phyloP scores from a whole-genome alignment of 2,797 vertebrate genomes.

The Trichosurus vulpecula region DNA sequence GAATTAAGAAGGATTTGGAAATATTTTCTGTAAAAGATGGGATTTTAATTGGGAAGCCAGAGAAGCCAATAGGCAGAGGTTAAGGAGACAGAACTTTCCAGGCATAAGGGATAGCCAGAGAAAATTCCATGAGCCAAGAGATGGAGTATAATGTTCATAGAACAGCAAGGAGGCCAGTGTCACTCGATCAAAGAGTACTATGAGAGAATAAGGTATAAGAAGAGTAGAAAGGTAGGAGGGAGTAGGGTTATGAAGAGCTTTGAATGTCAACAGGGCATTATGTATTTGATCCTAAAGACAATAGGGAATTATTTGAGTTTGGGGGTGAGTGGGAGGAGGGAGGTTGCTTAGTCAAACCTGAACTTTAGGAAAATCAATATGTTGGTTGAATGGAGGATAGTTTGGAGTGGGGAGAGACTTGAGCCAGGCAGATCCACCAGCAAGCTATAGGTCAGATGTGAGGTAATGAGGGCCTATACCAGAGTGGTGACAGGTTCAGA shows the following conservation, averaged over 20 bases:
- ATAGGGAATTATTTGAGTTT: not conserved
- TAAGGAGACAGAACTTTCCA: not conserved
- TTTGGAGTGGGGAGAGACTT: not conserved
- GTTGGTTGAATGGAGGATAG: not conserved
- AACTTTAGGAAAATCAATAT: not conserved
- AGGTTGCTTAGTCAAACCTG: not conserved
- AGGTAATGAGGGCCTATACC: not conserved
- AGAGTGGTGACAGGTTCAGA: not conserved
- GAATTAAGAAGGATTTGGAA: not conserved
- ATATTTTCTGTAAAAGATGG: not conserved
- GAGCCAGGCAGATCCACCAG: not conserved
- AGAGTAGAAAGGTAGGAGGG: not conserved
- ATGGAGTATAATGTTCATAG: not conserved
- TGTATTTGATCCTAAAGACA: not conserved
- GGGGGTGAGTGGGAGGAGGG: too few species aligned
- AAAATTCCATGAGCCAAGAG: not conserved
- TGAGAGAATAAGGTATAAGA: not conserved
- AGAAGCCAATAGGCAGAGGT: not conserved
- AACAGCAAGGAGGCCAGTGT: not conserved
- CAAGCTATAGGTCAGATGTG: not conserved
- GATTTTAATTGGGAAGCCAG: not conserved
- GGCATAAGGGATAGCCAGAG: not conserved
- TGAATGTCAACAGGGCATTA: not conserved
- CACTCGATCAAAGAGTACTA: not conserved
- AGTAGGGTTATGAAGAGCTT: not conserved